Base-by-base conservation (phyloP, 1,140 invertebrate genomes). In the Pseudomyrmex cubaensis region DNA sequence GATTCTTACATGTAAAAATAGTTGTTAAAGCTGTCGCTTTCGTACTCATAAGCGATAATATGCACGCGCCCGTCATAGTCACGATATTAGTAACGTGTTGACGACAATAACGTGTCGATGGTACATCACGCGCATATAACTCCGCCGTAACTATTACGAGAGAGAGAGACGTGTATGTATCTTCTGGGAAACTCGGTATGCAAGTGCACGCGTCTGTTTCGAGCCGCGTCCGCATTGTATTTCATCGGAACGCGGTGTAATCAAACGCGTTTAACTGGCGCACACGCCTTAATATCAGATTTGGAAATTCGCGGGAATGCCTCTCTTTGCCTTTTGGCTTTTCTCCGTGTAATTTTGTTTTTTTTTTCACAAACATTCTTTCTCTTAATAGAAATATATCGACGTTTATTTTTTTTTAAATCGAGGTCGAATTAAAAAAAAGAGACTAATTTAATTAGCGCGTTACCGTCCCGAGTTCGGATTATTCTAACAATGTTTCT, bases 1-100 rank as follows among this genome's bases (percentile, higher is more conserved):
- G 86, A 87, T 87, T 70, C 20, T 50, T 13, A 70, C 52, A 84
- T 83, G 61, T 74, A 87, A 77, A 87, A 87, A 87, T 87, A 87
- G 85, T 15, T 35, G 67, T 84, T 64, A 48, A 63, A 72, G 67
- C 57, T 50, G 35, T 46, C 52, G 35, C 35, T 57, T 73, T 73
- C 50, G 25, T 59, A 72, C 25, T 61, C 8, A 17, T 35, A 56
- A 52, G 13, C 35, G 35, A 13, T 10, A 22, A 46, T 20, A 44
- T 64, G 54, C 52, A 73, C 25, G 35, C 56, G 15, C 25, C 8
- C 9, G 76, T 3, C 20, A 61, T 10, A 20, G 61, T 44, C 48
- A 13, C 13, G 15, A 57, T 25, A 59, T 70, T 78, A 78, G 44
- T 7, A 54, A 59, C 35, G 17, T 17, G 13, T 56, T 17, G 35